A percentile compares a stretch with the other conserved stretches of the same genome.
Conservation (phyloP, 92 coral and sea anemone genomes). For the Palythoa heliodiscus region DNA sequence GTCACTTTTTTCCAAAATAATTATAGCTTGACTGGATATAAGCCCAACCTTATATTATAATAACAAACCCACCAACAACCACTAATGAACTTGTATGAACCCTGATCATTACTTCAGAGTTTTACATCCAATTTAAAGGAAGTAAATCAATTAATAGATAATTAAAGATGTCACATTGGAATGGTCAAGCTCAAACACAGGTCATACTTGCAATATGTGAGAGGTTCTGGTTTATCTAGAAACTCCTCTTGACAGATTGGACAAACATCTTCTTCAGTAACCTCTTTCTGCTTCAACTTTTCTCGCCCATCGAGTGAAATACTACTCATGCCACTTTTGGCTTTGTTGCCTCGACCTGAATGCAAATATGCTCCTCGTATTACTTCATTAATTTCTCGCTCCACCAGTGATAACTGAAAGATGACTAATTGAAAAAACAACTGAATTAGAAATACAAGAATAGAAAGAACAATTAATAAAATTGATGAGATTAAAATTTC, state of each 20-base stretch:
- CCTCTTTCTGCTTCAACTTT: conserved; percentile 78
- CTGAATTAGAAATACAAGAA: not conserved
- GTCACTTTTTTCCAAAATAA: too few species aligned
- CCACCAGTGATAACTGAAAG: conserved; percentile 94
- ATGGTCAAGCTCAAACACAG: not conserved
- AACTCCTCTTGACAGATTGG: conserved; percentile 99
- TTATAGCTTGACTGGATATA: too few species aligned
- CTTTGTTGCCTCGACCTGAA: conserved; percentile 45
- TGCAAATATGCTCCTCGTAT: conserved; percentile 80
- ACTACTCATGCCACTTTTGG: conserved; percentile 33
- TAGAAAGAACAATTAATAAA: too few species aligned
- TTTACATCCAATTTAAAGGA: too few species aligned
- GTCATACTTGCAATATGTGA: conserved; percentile 94
- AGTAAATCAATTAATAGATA: too few species aligned
- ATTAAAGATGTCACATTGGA: too few species aligned
- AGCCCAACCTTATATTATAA: too few species aligned
- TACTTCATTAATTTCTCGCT: conserved; percentile 94
- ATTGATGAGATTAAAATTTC: too few species aligned
- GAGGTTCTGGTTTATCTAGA: conserved; percentile 80
- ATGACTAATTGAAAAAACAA: conserved; percentile 57
- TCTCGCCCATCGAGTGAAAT: conserved; percentile 66
- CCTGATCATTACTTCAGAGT: too few species aligned
- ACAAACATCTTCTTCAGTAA: conserved; percentile 91
- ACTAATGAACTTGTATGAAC: too few species aligned
- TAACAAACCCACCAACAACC: too few species aligned